Evolutionary conservation across 53 echinoderm and acorn worm species (phyloP), one percentile per base, ranked within the genome.

Genomic region (Stichopus horrens): DNA sequence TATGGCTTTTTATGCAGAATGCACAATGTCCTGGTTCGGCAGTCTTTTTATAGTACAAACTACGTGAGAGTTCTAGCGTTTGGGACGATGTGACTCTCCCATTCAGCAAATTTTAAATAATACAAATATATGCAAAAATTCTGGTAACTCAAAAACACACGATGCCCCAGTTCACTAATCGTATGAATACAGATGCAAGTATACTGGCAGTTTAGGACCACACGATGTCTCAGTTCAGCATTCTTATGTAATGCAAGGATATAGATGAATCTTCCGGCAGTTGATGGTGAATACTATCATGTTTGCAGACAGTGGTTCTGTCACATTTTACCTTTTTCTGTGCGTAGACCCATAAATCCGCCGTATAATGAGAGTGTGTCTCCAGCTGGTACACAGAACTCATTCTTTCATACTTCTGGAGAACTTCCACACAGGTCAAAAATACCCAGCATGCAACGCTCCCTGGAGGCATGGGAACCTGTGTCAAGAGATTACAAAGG

Each of bases 381-480:
- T 99, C 95, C 86, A 96, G 88, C 83, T 94, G 92, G 60, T 86
- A 90, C 5, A 94, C 73, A 87, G 88, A 89, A 10, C 93, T 93
- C 83, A 90, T 90, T 81, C 90, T 93, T 90, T 96, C 99, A 67
- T 94, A 99, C 60, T 92, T 94, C 78, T 96, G 96, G 52, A 99
- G 84, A 18, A 99, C 96, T 76, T 99, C 99, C 76, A 96, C 90
- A 54, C 99, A 96, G 83, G 96, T 99, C 85, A 99, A 86, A 65
- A 99, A 99, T 88, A 99, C 99, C 99, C 99, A 99, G 91, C 99
- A 99, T 94, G 96, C 99, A 91, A 99, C 90, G 88, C 99, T 96
- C n/a, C 99, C 96, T 11, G 90, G 80, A 13, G 99, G 99, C 95
- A 99, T 95, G 76, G 93, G 92, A 19, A 99, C 91, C 97, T 97